Conservation (phyloP, 2,888 invertebrate species). For the Taphrorychus bicolor region DNA sequence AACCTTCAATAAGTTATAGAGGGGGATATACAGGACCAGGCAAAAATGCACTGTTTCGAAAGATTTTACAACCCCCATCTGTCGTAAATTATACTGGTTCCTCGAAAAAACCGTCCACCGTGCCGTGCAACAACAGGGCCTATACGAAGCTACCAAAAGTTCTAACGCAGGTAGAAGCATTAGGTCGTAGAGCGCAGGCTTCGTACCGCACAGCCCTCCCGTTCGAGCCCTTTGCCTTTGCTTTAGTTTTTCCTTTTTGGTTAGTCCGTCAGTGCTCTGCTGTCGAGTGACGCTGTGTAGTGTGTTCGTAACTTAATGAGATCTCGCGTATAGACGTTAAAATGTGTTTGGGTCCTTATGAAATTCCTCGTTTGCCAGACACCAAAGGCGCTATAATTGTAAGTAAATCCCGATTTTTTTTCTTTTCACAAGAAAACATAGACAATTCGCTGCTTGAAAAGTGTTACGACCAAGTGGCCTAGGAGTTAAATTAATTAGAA, state of each 20-base stretch:
- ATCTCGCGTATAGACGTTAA: too few relatives aligned
- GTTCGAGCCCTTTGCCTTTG: neutral
- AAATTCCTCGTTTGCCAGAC: too few relatives aligned
- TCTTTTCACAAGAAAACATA: neutral
- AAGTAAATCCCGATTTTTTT: neutral
- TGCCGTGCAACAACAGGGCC: too few relatives aligned
- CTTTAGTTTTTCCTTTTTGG: too few relatives aligned
- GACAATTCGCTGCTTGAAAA: conserved; percentile 3
- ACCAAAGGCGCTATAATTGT: neutral
- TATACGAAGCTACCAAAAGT: neutral
- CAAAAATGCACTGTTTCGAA: too few relatives aligned
- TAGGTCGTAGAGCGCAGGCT: neutral
- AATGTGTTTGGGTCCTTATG: too few relatives aligned
- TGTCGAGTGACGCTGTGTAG: too few relatives aligned
- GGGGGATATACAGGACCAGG: too few relatives aligned
- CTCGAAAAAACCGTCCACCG: too few relatives aligned
- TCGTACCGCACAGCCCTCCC: neutral
- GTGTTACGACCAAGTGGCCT: conserved; percentile 20
- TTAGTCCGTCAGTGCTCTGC: too few relatives aligned
- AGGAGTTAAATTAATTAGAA: conserved; percentile 53
- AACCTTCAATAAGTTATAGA: too few relatives aligned
- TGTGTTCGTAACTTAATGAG: too few relatives aligned
- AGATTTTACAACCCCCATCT: neutral
- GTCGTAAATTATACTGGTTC: neutral
- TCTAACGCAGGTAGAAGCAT: neutral